These are phyloP conservation scores for Lepeophtheirus salmonis DNA, from an alignment of 1,140 invertebrate genomes.

Conservation along the genomic window DNA sequence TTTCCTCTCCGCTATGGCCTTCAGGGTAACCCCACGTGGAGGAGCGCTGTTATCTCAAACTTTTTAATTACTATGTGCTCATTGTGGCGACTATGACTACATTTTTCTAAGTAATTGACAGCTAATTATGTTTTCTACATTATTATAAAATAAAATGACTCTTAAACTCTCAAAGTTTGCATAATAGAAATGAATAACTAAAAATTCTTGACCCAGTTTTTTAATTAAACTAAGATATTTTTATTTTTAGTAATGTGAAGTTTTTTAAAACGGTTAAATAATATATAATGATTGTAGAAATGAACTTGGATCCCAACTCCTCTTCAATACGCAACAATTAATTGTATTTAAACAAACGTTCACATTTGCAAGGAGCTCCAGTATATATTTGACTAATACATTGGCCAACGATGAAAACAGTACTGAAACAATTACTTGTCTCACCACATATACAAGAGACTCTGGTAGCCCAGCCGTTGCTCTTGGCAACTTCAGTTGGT, in stretches of 20 bases:
- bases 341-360: slow-evolving; percentile 96
- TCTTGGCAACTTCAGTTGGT: slow-evolving; percentile 88
- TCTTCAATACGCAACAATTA: slow-evolving; percentile 97
- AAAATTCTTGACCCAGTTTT: no score
- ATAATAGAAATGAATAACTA: no score
- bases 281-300: no score
- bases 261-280: neutral
- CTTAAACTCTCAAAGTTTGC: no score
- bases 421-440: slow-evolving; percentile 98
- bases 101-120: no score
- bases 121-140: no score
- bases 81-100: no score
- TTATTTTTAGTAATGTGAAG: neutral
- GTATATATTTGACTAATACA: slow-evolving; percentile 59
- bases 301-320: slow-evolving; percentile 68
- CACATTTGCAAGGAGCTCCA: slow-evolving; percentile 87
- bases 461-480: slow-evolving; percentile 55
- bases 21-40: no score
- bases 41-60: no score
- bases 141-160: no score
- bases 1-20: no score
- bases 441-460: slow-evolving; percentile 94
- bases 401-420: slow-evolving; percentile 88
- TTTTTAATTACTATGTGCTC: no score
- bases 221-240: neutral